Evolutionary conservation across 1,140 invertebrate species (phyloP).

Genomic region (Uloborus diversus): DNA sequence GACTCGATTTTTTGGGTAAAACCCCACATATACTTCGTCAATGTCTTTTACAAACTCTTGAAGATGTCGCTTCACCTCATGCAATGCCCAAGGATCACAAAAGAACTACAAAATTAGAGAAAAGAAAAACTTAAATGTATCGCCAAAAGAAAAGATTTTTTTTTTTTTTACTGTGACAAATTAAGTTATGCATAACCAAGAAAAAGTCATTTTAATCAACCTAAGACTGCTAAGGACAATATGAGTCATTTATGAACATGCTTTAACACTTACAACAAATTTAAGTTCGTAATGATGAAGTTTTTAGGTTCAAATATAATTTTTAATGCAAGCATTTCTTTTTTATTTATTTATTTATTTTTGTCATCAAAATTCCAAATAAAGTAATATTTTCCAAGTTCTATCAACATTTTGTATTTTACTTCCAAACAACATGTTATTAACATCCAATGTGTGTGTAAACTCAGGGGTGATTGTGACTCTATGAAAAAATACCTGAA

Average conservation of each 20-base stretch:
- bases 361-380: too few species aligned
- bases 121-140: not conserved
- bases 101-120: slow-evolving; percentile 22
- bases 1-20: slow-evolving; percentile 19
- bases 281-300: not conserved
- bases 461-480: too few species aligned
- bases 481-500: too few species aligned
- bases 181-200: not conserved
- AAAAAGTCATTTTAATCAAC: not conserved
- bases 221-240: not conserved
- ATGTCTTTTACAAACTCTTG: not conserved
- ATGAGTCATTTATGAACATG: not conserved
- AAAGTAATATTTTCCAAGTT: too few species aligned
- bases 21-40: slow-evolving; percentile 42
- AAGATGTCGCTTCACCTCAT: slow-evolving; percentile 20
- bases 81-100: slow-evolving; percentile 18
- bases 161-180: not conserved
- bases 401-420: too few species aligned
- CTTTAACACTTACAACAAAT: not conserved
- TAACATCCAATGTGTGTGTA: too few species aligned
- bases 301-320: too few species aligned
- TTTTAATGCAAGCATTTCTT: too few species aligned
- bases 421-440: too few species aligned
- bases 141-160: not conserved
- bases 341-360: too few species aligned